Evolutionary conservation across 2,797 vertebrate genomes (phyloP).

Genomic region (Acanthornis magna): DNA sequence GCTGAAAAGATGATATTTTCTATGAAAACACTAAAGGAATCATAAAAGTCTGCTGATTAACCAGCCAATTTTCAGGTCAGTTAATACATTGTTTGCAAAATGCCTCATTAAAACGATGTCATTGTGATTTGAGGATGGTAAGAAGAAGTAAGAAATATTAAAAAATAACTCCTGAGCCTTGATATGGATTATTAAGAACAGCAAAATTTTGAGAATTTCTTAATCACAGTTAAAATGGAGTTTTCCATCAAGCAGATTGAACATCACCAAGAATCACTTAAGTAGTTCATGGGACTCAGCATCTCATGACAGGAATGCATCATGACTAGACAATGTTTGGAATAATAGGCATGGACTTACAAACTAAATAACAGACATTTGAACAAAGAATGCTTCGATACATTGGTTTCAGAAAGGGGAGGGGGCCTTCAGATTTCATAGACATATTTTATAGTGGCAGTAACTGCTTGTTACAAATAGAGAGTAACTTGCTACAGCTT

Average conservation of each 20-base stretch:
- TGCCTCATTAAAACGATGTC: not conserved
- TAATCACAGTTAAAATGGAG: not conserved
- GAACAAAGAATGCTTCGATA: not conserved
- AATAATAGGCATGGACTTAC: not conserved
- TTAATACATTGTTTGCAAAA: not conserved
- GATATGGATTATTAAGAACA: not conserved
- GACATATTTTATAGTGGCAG: not conserved
- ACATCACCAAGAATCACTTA: not conserved
- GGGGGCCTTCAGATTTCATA: not conserved
- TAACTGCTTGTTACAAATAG: not conserved
- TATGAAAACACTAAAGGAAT: not conserved
- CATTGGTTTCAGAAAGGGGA: not conserved
- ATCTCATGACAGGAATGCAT: fast-evolving
- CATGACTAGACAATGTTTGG: not conserved
- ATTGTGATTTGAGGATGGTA: not conserved
- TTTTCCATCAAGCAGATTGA: not conserved
- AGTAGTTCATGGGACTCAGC: not conserved
- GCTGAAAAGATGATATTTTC: not conserved
- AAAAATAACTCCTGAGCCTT: not conserved
- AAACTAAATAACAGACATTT: not conserved
- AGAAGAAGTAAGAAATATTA: not conserved
- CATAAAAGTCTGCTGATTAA: not conserved
- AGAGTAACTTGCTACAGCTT: not conserved
- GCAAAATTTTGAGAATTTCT: not conserved
- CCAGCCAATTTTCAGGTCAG: not conserved